phyloP scores from a whole-genome alignment of 2,888 invertebrate species.

The Xanthia togata region DNA sequence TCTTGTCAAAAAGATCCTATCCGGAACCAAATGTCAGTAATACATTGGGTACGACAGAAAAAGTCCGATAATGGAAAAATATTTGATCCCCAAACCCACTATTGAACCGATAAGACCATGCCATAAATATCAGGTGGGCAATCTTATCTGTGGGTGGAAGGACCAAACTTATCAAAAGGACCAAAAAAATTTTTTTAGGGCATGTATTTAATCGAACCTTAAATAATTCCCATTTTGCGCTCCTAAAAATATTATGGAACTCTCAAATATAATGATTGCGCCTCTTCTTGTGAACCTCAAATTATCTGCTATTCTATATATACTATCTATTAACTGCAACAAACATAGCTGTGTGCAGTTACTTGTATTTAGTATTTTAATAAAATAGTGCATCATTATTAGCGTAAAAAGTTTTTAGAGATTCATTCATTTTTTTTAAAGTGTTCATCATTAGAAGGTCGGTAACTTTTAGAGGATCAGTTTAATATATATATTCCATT shows the following conservation, averaged over 20 bases:
- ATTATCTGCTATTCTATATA: no score
- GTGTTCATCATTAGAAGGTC: neutral
- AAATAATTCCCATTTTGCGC: neutral
- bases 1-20: constrained; percentile 55
- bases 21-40: constrained; percentile 36
- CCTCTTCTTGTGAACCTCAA: neutral
- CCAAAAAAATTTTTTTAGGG: constrained; percentile 11
- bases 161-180: constrained; percentile 40
- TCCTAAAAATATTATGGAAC: neutral
- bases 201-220: neutral
- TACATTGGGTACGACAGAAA: constrained; percentile 43
- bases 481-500: no score
- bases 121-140: constrained; percentile 61
- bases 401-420: accelerated
- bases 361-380: no score
- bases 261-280: no score
- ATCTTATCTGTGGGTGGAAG: constrained; percentile 41
- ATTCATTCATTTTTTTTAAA: neutral
- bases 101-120: constrained; percentile 48
- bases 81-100: constrained; percentile 59
- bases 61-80: constrained; percentile 58
- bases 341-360: no score
- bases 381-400: no score
- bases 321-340: no score
- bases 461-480: neutral